Base-by-base conservation (phyloP, 2,797 vertebrate genomes). In the Lacerta viridis region DNA sequence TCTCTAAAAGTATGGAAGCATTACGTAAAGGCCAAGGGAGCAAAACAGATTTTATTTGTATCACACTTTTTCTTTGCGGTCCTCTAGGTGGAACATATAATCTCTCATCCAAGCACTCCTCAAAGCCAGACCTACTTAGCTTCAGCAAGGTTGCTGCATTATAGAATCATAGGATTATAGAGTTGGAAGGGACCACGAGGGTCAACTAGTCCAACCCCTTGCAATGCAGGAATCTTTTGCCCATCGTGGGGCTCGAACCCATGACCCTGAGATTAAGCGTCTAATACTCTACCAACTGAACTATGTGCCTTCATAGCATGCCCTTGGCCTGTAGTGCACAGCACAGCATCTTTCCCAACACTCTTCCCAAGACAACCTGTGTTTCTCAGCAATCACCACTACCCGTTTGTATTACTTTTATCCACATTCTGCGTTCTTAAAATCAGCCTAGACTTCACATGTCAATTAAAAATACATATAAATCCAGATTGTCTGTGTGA, bases 371-470 rank as follows among this genome's bases (percentile, higher is more conserved):
- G 33, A 7, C 9, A 64, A 27, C 23, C 25, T 81, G 25, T 3
- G n/a, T 61, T 82, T 82, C 39, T 43, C 64, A 82, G 15, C 80
- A 82, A 82, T 17, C 25, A 69, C 1, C 7, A 43, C 23, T 82
- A 43, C 33, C 25, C 36, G 20, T 29, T 27, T 10, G 23, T 66
- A n/a, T 17, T 18, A 55, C 77, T 59, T 59, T 41, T 76, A 76
- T 23, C 39, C 43, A 76, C 23, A 29, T 78, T 78, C 13, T 29
- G 46, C 25, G 9, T 59, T 18, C 18, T 80, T 80, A 82, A 82
- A 66, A 66, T 82, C 10, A 15, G 18, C 25, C 23, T 82, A 82
- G 41, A n/a, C 8, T 72, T 92, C 87, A n/a, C 43, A 15, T 87
- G 46, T 80, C 0, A 0, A 18, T 55, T 50, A 5, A 29, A 50